Conservation (phyloP, 2,797 vertebrate genomes). For the Cyclura pinguis region DNA sequence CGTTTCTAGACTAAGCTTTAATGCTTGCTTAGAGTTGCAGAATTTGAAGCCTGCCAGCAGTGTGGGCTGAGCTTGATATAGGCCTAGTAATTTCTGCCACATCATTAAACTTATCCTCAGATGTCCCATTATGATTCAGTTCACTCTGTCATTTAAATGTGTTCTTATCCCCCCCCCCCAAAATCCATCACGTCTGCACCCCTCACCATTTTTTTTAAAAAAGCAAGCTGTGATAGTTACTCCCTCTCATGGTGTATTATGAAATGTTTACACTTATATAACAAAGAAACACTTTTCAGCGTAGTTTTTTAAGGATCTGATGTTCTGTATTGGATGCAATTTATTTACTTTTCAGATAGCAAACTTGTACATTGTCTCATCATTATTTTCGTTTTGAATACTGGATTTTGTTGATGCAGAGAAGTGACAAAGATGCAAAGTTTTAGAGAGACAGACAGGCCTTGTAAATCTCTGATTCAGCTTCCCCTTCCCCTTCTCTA, state of each 20-base stretch:
- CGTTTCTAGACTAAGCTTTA: slow-evolving; percentile 69
- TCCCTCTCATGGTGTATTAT: slow-evolving; percentile 77
- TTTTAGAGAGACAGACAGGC: slow-evolving; percentile 63
- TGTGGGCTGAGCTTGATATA: slow-evolving; percentile 58
- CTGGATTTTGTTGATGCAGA: slow-evolving; percentile 70
- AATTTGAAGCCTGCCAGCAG: slow-evolving; percentile 51
- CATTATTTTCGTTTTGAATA: slow-evolving; percentile 70
- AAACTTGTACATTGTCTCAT: slow-evolving; percentile 66
- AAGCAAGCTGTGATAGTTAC: slow-evolving; percentile 74
- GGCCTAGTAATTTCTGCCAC: slow-evolving; percentile 64
- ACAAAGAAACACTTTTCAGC: slow-evolving; percentile 58
- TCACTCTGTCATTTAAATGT: slow-evolving; percentile 66
- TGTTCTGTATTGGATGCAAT: slow-evolving; percentile 67
- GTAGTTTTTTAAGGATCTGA: slow-evolving; percentile 65
- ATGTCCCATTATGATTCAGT: slow-evolving; percentile 65
- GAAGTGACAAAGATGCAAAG: slow-evolving; percentile 72
- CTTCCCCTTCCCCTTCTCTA: slow-evolving; percentile 59
- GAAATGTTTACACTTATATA: slow-evolving; percentile 79
- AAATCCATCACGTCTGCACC: slow-evolving; percentile 72
- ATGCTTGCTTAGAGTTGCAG: slow-evolving; percentile 59
- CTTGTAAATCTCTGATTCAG: slow-evolving; percentile 67
- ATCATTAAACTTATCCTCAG: slow-evolving; percentile 64
- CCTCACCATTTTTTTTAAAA: slow-evolving; percentile 63
- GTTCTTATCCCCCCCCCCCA: slow-evolving; percentile 59
- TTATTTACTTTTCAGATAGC: slow-evolving; percentile 71